Conservation (phyloP, 2,888 invertebrate genomes). For the Eulithis prunata region DNA sequence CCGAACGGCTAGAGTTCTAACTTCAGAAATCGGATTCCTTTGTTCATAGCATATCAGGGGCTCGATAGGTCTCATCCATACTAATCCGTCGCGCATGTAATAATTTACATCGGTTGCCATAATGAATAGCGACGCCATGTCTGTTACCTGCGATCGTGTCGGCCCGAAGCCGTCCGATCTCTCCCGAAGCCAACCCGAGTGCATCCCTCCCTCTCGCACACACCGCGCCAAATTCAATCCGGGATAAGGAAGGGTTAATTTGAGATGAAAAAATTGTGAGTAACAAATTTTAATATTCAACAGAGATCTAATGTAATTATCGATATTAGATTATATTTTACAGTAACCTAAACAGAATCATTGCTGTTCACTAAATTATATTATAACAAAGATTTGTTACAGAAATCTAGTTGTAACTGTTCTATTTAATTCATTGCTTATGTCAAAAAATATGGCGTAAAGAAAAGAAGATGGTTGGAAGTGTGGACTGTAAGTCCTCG, state of each 20-base stretch:
- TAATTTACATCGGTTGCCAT: slow-evolving; percentile 54
- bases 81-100: slow-evolving; percentile 44
- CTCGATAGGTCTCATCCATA: slow-evolving; percentile 46
- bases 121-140: slow-evolving; percentile 71
- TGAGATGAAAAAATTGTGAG: slow-evolving; percentile 21
- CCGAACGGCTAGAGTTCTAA: neutral
- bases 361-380: slow-evolving; percentile 9
- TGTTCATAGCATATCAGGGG: slow-evolving; percentile 15
- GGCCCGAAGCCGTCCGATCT: slow-evolving; percentile 39
- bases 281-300: slow-evolving; percentile 38
- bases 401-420: neutral
- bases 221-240: slow-evolving; percentile 34
- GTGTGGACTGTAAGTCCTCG: too few relatives aligned
- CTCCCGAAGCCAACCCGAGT: slow-evolving; percentile 29
- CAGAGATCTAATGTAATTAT: slow-evolving; percentile 26
- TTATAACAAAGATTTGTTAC: neutral
- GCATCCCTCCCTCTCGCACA: slow-evolving; percentile 42
- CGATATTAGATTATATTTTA: slow-evolving; percentile 10
- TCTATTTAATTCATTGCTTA: neutral
- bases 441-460: neutral
- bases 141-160: slow-evolving; percentile 58
- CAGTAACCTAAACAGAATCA: slow-evolving; percentile 9
- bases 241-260: slow-evolving; percentile 26
- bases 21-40: too few relatives aligned
- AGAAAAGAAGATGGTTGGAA: too few relatives aligned